Evolutionary conservation across 2,113 vertebrate genomes (phyloP).

Genomic region (Hyla sarda): DNA sequence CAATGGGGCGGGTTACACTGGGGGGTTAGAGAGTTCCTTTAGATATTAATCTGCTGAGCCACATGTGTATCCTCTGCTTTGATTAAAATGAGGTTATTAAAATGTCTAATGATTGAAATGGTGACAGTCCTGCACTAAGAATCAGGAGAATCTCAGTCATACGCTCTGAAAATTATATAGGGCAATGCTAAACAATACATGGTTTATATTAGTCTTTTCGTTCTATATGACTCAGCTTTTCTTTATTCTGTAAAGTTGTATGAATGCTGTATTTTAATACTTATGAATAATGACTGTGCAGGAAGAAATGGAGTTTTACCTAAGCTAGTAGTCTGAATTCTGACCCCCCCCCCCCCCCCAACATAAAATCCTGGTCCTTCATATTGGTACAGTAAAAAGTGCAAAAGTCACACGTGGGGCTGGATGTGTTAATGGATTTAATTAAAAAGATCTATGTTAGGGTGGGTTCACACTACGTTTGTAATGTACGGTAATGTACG

Average conservation of each 20-base stretch:
- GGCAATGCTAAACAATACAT: neutral
- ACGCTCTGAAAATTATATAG: neutral
- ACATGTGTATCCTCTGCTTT: constrained; percentile 30
- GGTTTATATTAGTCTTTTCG: neutral
- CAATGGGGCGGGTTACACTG: constrained; percentile 22
- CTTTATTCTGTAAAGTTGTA: neutral
- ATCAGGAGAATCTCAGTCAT: neutral
- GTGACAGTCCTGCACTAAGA: constrained; percentile 29
- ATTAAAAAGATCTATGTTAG: neutral
- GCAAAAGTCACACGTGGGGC: neutral
- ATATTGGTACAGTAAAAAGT: neutral
- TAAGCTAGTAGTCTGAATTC: no score
- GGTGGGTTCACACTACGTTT: no score
- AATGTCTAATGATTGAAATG: constrained; percentile 38
- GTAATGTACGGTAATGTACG: no score
- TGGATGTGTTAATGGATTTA: neutral
- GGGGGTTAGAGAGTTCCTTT: constrained; percentile 6
- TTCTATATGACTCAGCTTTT: neutral
- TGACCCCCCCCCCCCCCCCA: no score
- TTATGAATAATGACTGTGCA: neutral
- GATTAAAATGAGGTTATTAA: constrained; percentile 40
- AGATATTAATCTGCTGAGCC: constrained; percentile 34
- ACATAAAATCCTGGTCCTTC: neutral
- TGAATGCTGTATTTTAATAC: neutral
- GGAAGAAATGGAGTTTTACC: neutral